A percentile compares a stretch with the other conserved stretches of the same genome.
Conservation (phyloP, 2,113 vertebrate genomes). For the Atherinomorus stipes region DNA sequence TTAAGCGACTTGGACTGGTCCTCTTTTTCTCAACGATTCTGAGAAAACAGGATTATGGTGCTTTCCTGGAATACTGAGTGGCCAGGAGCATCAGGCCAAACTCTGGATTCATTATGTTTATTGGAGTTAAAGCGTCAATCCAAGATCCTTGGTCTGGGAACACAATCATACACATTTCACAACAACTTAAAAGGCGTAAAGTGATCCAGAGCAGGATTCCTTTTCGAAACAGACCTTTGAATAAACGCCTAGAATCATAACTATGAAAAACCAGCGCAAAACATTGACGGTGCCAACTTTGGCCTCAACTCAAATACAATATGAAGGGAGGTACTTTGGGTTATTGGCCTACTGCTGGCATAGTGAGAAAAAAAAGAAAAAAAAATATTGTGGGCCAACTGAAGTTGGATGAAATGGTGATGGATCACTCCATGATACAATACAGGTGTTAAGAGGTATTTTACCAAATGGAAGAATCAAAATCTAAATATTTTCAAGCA, state of each 20-base stretch:
- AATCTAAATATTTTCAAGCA: background rate
- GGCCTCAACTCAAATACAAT: conserved; percentile 50
- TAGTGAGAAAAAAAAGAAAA: conserved; percentile 16
- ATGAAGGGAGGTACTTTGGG: conserved; percentile 26
- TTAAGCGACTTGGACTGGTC: conserved; percentile 55
- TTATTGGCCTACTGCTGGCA: conserved; percentile 32
- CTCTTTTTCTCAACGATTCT: conserved; percentile 58
- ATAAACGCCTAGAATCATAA: conserved; percentile 43
- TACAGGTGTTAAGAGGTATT: conserved; percentile 6
- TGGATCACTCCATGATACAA: conserved; percentile 14
- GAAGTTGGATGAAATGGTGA: conserved; percentile 17
- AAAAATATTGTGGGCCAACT: background rate
- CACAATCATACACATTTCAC: conserved; percentile 50
- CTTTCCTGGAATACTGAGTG: conserved; percentile 71
- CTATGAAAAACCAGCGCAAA: conserved; percentile 38
- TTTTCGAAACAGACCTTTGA: conserved; percentile 58
- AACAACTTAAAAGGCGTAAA: conserved; percentile 54
- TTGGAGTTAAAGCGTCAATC: conserved; percentile 53
- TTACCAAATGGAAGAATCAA: no score
- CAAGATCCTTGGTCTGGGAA: conserved; percentile 46
- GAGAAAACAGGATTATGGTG: conserved; percentile 65
- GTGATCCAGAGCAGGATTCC: conserved; percentile 41
- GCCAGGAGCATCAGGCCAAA: conserved; percentile 46
- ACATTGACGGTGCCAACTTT: conserved; percentile 51
- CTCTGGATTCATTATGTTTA: conserved; percentile 51